A percentile compares a stretch with the other conserved stretches of the same genome.
Evolutionary conservation across 2,113 vertebrate genomes (phyloP).

Genomic region (Atractosteus spatula): DNA sequence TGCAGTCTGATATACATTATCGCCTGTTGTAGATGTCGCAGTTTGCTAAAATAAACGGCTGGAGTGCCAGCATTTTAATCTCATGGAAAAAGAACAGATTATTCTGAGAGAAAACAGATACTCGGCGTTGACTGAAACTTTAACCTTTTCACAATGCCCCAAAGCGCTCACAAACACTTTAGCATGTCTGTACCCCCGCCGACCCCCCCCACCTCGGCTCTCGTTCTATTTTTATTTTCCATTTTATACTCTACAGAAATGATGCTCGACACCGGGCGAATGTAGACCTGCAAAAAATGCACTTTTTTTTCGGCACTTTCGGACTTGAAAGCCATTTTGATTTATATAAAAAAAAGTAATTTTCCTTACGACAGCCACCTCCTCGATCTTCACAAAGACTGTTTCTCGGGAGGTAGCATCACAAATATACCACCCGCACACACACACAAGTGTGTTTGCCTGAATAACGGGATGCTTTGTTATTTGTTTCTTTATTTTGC

Average conservation of each 20-base stretch:
- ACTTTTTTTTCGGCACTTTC: not conserved
- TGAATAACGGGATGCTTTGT: too few relatives aligned
- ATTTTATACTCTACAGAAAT: too few relatives aligned
- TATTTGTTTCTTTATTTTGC: too few relatives aligned
- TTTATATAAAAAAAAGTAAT: too few relatives aligned
- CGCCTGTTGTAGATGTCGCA: conserved; percentile 23
- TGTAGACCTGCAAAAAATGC: not conserved
- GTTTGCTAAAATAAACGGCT: conserved; percentile 27
- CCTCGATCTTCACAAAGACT: not conserved
- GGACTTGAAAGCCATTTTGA: too few relatives aligned
- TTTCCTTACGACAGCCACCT: not conserved
- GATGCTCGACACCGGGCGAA: too few relatives aligned
- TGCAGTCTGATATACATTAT: conserved; percentile 26
- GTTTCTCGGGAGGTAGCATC: too few relatives aligned
- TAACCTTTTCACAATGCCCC: not conserved
- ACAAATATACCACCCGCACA: too few relatives aligned
- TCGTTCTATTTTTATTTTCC: too few relatives aligned
- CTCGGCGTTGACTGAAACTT: not conserved
- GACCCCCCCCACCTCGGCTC: too few relatives aligned
- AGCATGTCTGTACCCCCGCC: not conserved
- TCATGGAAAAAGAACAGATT: not conserved
- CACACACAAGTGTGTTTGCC: too few relatives aligned
- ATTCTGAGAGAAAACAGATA: not conserved
- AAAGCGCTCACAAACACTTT: not conserved
- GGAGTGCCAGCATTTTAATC: conserved; percentile 8